Percentiles rank a stretch among this genome's conserved stretches.
Conservation (phyloP, 2,797 vertebrate species). For the Chloroceryle inda region DNA sequence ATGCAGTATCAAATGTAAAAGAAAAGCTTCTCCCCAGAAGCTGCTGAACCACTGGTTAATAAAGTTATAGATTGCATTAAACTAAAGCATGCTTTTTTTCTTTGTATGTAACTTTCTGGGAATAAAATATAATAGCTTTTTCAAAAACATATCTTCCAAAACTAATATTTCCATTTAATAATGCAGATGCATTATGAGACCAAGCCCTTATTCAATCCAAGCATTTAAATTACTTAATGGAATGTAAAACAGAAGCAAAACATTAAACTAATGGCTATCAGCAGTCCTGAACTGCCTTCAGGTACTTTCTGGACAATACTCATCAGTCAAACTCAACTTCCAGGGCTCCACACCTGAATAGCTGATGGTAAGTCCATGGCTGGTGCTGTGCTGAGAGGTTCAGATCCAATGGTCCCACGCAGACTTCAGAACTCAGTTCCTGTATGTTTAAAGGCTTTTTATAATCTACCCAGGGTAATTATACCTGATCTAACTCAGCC, state of each 20-base stretch:
- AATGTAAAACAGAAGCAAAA: not conserved
- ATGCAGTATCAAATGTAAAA: not conserved
- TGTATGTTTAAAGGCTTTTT: not conserved
- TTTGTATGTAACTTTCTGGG: not conserved
- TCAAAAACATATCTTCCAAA: not conserved
- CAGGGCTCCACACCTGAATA: not conserved
- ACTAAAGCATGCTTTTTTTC: not conserved
- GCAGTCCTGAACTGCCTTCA: not conserved
- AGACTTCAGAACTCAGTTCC: not conserved
- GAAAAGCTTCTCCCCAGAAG: not conserved
- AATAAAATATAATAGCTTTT: not conserved
- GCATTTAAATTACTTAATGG: conserved; percentile 21
- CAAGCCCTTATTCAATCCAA: not conserved
- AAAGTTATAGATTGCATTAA: not conserved
- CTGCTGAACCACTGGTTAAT: not conserved
- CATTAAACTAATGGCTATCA: not conserved
- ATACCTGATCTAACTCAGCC: accelerated
- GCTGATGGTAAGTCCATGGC: not conserved
- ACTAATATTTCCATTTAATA: not conserved
- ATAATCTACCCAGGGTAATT: not conserved
- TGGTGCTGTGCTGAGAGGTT: too few species aligned
- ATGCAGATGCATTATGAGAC: not conserved
- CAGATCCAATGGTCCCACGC: accelerated
- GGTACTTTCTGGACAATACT: not conserved
- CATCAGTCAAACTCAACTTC: not conserved